phyloP scores from a whole-genome alignment of 2,888 invertebrate species.

The Polietes domitor region DNA sequence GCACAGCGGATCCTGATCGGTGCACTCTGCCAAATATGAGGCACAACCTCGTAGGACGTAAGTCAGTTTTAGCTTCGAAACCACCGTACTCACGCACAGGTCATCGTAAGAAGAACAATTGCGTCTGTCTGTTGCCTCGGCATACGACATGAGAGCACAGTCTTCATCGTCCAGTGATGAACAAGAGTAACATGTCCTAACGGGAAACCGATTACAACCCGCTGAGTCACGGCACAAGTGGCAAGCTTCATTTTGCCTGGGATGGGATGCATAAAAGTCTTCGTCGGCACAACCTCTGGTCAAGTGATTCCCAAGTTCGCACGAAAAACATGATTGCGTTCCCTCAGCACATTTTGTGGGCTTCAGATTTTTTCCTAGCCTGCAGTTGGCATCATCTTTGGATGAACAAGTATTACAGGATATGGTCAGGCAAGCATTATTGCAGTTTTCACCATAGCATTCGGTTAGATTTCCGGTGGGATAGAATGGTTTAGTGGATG shows the following conservation, averaged over 20 bases:
- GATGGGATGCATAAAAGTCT: slow-evolving; percentile 49
- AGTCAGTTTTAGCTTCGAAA: slow-evolving; percentile 70
- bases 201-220: slow-evolving; percentile 73
- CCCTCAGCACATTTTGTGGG: slow-evolving; percentile 70
- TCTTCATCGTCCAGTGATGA: slow-evolving; percentile 72
- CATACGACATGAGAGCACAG: slow-evolving; percentile 70
- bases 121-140: slow-evolving; percentile 64
- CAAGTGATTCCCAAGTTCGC: slow-evolving; percentile 74
- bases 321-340: slow-evolving; percentile 74
- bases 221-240: slow-evolving; percentile 72
- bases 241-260: slow-evolving; percentile 69
- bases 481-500: slow-evolving; percentile 74
- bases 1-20: slow-evolving; percentile 75
- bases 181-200: slow-evolving; percentile 76
- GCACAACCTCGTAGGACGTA: slow-evolving; percentile 76
- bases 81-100: slow-evolving; percentile 75
- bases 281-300: slow-evolving; percentile 74
- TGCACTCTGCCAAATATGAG: slow-evolving; percentile 73
- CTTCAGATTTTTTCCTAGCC: slow-evolving; percentile 66
- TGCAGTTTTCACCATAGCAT: slow-evolving; percentile 75
- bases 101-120: slow-evolving; percentile 72
- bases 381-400: slow-evolving; percentile 70
- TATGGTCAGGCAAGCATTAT: slow-evolving; percentile 72
- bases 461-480: slow-evolving; percentile 73
- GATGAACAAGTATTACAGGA: slow-evolving; percentile 75